A percentile compares a stretch with the other conserved stretches of the same genome.
phyloP scores from a whole-genome alignment of 2,797 vertebrate species.

The Argyrosomus regius region DNA sequence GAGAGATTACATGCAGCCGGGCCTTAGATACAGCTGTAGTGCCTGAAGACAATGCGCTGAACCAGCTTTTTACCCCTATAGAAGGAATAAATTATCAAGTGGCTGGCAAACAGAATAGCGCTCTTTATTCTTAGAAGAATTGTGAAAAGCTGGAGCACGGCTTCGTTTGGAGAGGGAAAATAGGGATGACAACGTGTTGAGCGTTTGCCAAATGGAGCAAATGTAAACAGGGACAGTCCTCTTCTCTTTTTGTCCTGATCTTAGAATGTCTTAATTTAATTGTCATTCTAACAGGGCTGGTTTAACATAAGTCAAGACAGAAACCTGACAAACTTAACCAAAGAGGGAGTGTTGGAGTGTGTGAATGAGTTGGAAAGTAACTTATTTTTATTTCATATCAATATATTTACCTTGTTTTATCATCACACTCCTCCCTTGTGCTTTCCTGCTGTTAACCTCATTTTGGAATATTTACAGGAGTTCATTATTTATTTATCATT shows the following conservation, averaged over 20 bases:
- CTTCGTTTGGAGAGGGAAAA: conserved; percentile 42
- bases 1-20: conserved; percentile 79
- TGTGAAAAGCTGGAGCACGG: conserved; percentile 43
- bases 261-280: conserved; percentile 37
- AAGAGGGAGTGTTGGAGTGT: neutral
- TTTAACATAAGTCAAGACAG: conserved; percentile 7
- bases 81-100: conserved; percentile 79
- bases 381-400: neutral
- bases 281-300: conserved; percentile 12
- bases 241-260: conserved; percentile 29
- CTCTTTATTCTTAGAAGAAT: conserved; percentile 71
- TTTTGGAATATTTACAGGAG: neutral
- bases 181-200: conserved; percentile 38
- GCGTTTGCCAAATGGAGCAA: conserved; percentile 38
- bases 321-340: neutral
- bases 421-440: too few species aligned
- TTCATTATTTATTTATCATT: neutral
- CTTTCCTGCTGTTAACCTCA: neutral
- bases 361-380: neutral
- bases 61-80: conserved; percentile 73
- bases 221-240: conserved; percentile 36
- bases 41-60: conserved; percentile 80
- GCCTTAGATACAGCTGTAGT: conserved; percentile 78
- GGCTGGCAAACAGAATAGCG: conserved; percentile 65
- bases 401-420: neutral